Evolutionary conservation across 2,888 invertebrate genomes (phyloP), one percentile per base, ranked within the genome.

Genomic region (Cyrtodaria siliqua): DNA sequence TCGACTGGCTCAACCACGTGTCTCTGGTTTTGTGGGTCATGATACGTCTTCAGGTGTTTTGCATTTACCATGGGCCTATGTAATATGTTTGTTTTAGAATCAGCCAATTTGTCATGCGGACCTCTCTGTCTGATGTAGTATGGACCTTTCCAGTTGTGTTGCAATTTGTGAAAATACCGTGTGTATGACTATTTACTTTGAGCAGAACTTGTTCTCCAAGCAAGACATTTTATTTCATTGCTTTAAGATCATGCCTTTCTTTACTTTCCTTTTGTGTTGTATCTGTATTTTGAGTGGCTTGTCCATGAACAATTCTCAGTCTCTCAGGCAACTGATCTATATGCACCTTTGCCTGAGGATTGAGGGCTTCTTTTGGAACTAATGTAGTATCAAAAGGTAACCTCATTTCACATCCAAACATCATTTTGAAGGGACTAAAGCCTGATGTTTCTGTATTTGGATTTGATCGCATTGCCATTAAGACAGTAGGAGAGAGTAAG

Each of bases 361-460:
- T 12, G 23, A 57, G 42, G 4, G 29, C 47, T 23, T 59, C 57
- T 57, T 26, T 67, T 2, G 66, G 66, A 16, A 47, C 47, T 12
- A 66, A n/a, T 8, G 40, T 33, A 2, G 57, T 57, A 23, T 67
- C 70, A 63, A 62, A 56, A 2, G 60, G 68, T 0, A 60, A 23
- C 4, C 53, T 38, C 62, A 70, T 70, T 49, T 70, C 56, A 1
- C 14, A 8, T 6, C 69, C 70, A 56, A 71, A 71, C 1, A 71
- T 1, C 63, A 71, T 63, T 57, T 71, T 26, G 33, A 40, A 71
- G 12, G 63, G 50, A 52, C 57, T 63, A n/a, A 9, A 63, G 12
- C 71, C 63, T 23, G 71, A 57, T 4, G 63, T 63, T 71, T 71
- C 71, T n/a, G 63, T 63, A 23, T 55, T 38, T 26, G 69, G 69